Base-by-base conservation (phyloP, 1,140 invertebrate species). In the Acromyrmex echinatior region DNA sequence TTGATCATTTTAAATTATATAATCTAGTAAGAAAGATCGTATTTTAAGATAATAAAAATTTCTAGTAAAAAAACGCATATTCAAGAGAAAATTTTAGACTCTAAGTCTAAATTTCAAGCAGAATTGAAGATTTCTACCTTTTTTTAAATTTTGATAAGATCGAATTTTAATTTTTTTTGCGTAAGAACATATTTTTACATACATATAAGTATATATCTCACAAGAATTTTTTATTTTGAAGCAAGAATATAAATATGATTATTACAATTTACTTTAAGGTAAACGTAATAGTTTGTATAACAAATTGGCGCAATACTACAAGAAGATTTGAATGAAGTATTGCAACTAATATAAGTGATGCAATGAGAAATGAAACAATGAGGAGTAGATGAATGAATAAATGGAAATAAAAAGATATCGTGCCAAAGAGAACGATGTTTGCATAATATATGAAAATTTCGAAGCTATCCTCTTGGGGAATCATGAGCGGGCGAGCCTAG, bases 401-500 rank as follows among this genome's bases (percentile, higher is more conserved):
- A 82, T 31, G 81, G 25, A 77, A 31, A 58, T 35, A 53, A 74
- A 84, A 65, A 14, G 4, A 5, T 28, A n/a, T 16, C 56, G 68
- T 51, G 39, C 66, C 70, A 65, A 84, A 62, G 68, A 73, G 56
- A 71, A 80, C 14, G 45, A 78, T 63, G 84, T 91, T 91, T 88
- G 84, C 87, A 87, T 91, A 91, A 91, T 91, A 88, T 91, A 91
- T 91, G 90, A 91, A 91, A 91, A 88, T 91, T 91, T 88, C 73
- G 66, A 85, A 88, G 89, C 73, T 74, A 39, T 63, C 39, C 90
- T 65, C 81, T 81, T 53, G 21, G 60, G 39, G 86, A 81, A 81
- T 90, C 88, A 70, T 63, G 81, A 71, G 31, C 66, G 71, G 18
- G 25, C 25, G 39, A 77, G 81, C 3, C 49, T n/a, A 80, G 74